phyloP scores from a whole-genome alignment of 1,140 invertebrate genomes.

The Drosophila pandora region DNA sequence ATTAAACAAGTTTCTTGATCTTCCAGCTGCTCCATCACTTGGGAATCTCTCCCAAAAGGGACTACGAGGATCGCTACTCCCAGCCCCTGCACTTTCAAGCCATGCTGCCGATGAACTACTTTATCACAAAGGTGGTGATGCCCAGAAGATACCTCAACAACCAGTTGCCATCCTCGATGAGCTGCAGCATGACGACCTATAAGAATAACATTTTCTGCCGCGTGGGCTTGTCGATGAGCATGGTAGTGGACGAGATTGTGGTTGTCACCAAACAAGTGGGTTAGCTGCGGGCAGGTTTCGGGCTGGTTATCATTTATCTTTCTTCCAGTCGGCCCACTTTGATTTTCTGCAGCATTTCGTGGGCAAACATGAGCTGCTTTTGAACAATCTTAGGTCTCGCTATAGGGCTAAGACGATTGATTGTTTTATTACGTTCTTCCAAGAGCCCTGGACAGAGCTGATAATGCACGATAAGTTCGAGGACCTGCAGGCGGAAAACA shows the following conservation, averaged over 20 bases:
- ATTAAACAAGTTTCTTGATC: background rate
- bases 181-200: constrained; percentile 47
- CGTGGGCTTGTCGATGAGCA: constrained; percentile 38
- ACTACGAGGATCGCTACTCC: constrained; percentile 45
- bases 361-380: constrained; percentile 62
- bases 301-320: no score
- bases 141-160: constrained; percentile 57
- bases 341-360: constrained; percentile 67
- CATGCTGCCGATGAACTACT: constrained; percentile 48
- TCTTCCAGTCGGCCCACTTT: constrained; percentile 24
- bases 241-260: constrained; percentile 71
- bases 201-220: constrained; percentile 60
- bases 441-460: constrained; percentile 71
- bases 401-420: constrained; percentile 27
- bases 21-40: constrained; percentile 55
- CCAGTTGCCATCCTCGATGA: constrained; percentile 4
- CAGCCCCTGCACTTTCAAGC: constrained; percentile 53
- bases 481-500: constrained; percentile 47
- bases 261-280: constrained; percentile 60
- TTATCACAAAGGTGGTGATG: constrained; percentile 62
- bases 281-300: no score
- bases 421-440: constrained; percentile 55
- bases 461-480: constrained; percentile 62
- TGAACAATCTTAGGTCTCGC: constrained; percentile 58
- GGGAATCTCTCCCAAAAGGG: background rate